A percentile compares a stretch with the other conserved stretches of the same genome.
Conservation (phyloP, 2,797 vertebrate genomes). For the Enteromius argenteus region DNA sequence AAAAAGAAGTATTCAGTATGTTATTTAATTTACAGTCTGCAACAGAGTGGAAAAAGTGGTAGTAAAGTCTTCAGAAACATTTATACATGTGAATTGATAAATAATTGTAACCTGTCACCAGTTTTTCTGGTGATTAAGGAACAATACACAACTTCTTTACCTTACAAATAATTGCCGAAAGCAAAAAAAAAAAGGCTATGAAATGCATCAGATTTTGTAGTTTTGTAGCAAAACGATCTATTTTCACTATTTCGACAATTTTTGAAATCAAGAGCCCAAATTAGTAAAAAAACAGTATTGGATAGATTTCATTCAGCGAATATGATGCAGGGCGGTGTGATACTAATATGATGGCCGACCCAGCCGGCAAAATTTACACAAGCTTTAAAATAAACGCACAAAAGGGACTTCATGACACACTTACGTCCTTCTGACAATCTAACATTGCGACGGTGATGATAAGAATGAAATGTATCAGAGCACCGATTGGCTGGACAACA, state of each 20-base stretch:
- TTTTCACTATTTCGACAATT: too few relatives aligned
- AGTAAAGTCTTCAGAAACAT: not conserved
- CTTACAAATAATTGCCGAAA: not conserved
- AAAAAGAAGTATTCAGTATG: too few relatives aligned
- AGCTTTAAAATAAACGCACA: constrained; percentile 1
- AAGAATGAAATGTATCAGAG: constrained; percentile 25
- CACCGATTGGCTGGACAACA: constrained; percentile 29
- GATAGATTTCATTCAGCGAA: not conserved
- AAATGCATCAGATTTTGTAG: not conserved
- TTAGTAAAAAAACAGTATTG: not conserved
- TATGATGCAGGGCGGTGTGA: not conserved
- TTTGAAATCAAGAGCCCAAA: not conserved
- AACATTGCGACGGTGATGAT: constrained; percentile 24
- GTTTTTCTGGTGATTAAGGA: not conserved
- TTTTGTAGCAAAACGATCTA: not conserved
- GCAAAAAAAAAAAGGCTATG: not conserved
- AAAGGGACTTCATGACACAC: constrained; percentile 18
- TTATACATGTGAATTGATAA: not conserved
- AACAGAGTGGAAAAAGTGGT: not conserved
- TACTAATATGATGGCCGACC: not conserved
- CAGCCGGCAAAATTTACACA: not conserved
- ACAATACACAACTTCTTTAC: not conserved
- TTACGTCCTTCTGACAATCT: constrained; percentile 33
- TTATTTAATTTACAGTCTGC: not conserved
- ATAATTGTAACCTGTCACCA: not conserved